phyloP scores from a whole-genome alignment of 2,888 invertebrate species.

The Elmis aenea region DNA sequence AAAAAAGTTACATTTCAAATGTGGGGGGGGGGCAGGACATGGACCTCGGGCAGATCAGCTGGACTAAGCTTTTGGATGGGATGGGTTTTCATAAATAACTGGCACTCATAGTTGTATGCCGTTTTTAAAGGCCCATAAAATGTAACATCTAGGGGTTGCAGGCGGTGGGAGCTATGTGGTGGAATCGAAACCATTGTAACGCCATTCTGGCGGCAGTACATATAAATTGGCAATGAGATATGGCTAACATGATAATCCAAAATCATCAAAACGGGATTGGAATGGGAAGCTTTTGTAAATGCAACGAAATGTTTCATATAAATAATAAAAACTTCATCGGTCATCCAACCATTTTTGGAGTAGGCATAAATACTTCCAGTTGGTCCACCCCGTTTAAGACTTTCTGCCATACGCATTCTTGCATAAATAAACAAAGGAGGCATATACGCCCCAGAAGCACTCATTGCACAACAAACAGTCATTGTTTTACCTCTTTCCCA shows the following conservation, averaged over 20 bases:
- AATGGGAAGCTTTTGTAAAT: slow-evolving; percentile 2
- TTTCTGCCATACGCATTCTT: slow-evolving; percentile 5
- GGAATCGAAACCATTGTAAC: slow-evolving; percentile 1
- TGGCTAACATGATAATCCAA: slow-evolving; percentile 2
- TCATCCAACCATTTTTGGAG: slow-evolving; percentile 3
- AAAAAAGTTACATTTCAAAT: too few species aligned
- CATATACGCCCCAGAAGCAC: slow-evolving; percentile 3
- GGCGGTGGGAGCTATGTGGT: too few species aligned
- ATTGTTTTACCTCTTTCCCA: slow-evolving; percentile 1
- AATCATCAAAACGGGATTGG: slow-evolving; percentile 4
- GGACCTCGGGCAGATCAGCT: too few species aligned
- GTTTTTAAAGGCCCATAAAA: slow-evolving; percentile 4
- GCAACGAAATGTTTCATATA: slow-evolving; percentile 2
- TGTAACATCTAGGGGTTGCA: slow-evolving; percentile 4
- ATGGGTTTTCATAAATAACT: slow-evolving; percentile 6
- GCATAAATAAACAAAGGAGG: slow-evolving; percentile 4
- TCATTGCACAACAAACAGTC: slow-evolving; percentile 4
- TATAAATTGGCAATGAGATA: slow-evolving; percentile 2
- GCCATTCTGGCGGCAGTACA: slow-evolving; percentile 6
- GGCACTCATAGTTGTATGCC: slow-evolving; percentile 6
- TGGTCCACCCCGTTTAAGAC: slow-evolving; percentile 3
- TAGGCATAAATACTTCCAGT: slow-evolving; percentile 1
- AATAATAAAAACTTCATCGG: slow-evolving; percentile 2
- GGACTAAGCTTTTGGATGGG: slow-evolving; percentile 5
- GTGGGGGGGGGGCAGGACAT: too few species aligned